Base-by-base conservation (phyloP, 2,888 invertebrate genomes). In the Machimus rusticus region DNA sequence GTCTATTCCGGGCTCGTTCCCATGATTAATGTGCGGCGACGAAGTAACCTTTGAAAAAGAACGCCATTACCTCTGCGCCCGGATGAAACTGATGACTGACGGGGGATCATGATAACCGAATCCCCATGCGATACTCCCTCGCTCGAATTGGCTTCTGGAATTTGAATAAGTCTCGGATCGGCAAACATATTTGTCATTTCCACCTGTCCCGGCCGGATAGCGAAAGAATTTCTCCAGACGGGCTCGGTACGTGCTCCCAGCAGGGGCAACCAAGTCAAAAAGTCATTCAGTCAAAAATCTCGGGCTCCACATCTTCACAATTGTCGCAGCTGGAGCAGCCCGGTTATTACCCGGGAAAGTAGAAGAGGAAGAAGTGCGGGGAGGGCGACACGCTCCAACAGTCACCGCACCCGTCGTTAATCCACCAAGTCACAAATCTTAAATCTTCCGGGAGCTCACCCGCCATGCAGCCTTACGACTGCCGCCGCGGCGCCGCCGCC, bases 1-100 rank as follows among this genome's bases (percentile, higher is more conserved):
- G 85, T 85, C 85, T 85, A 85, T 85, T 74, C 85, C 34, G 74
- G 16, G 46, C 85, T 85, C 85, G 85, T 85, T 43, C 19, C 66
- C 31, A 85, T 85, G 85, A 85, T 85, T 85, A 85, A 85, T 85
- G 85, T 85, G 85, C 85, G 74, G 85, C 74, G 74, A 85, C 46
- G 46, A 74, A 85, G 39, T 37, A 85, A 85, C 74, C 85, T 85
- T 74, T 74, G 74, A 28, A 74, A 74, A 85, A 85, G 74, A 19
- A 85, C 74, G 46, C 85, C 85, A 85, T 85, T 85, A 85, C 74
- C 66, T 74, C 51, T 9, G 43, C 28, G 28, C 23, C 23, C 16
- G 43, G 85, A 85, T 34, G 43, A 85, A 85, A 46, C 85, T 74
- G 85, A 85, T 85, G 85, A 85, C 85, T 85, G 74, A 85, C 85